Conservation (phyloP, 1,140 invertebrate genomes). For the Micrasema longulum region DNA sequence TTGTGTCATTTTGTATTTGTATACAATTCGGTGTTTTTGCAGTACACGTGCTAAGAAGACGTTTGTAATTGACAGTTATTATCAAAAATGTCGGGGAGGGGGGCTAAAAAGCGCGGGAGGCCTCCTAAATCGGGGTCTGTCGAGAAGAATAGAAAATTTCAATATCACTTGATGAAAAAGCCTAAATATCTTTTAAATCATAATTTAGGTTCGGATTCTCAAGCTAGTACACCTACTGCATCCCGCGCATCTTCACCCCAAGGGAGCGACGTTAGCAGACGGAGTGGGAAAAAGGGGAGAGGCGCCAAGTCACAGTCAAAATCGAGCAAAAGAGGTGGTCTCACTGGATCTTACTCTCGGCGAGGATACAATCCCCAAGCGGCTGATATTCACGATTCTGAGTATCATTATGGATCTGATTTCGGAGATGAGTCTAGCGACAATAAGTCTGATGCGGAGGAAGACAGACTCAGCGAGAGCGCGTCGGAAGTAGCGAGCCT, state of each 20-base stretch:
- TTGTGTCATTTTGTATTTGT: constrained; percentile 68
- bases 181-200: constrained; percentile 87
- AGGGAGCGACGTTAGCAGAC: constrained; percentile 76
- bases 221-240: constrained; percentile 81
- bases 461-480: constrained; percentile 77
- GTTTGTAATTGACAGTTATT: constrained; percentile 67
- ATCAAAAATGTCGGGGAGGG: constrained; percentile 82
- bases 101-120: constrained; percentile 86
- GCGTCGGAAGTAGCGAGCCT: constrained; percentile 75
- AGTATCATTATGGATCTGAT: constrained; percentile 91
- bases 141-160: constrained; percentile 85
- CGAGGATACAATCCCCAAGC: constrained; percentile 79
- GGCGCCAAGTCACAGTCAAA: constrained; percentile 70
- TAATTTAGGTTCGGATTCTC: constrained; percentile 75
- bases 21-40: constrained; percentile 68
- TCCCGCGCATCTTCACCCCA: constrained; percentile 82
- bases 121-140: constrained; percentile 89
- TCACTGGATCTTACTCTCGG: constrained; percentile 69
- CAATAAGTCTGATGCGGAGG: constrained; percentile 79
- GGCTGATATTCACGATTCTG: constrained; percentile 83
- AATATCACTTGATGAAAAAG: constrained; percentile 90
- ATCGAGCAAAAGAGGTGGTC: constrained; percentile 71
- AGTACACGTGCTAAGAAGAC: constrained; percentile 68
- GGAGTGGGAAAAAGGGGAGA: constrained; percentile 70
- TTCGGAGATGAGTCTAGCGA: constrained; percentile 88